A percentile compares a stretch with the other conserved stretches of the same genome.
These are phyloP conservation scores for Orestias chungarensis DNA, from an alignment of 2,797 vertebrate genomes.

Conservation along the genomic window DNA sequence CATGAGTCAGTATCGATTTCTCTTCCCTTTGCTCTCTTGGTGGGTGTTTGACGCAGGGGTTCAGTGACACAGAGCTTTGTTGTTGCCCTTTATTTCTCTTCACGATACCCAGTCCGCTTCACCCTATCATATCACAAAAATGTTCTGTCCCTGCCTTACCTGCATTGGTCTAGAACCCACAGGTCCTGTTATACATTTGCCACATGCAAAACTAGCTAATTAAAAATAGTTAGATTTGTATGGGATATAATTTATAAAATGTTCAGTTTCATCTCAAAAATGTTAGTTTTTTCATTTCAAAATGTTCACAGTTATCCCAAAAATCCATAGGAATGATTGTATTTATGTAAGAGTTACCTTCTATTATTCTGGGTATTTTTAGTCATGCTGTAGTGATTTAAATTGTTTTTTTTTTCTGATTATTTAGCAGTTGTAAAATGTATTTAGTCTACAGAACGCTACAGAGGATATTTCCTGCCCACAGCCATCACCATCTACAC, in stretches of 20 bases:
- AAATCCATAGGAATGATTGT: not conserved
- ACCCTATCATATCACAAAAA: slow-evolving; percentile 36
- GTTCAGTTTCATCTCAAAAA: not conserved
- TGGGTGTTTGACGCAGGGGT: slow-evolving; percentile 63
- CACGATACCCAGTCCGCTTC: slow-evolving; percentile 20
- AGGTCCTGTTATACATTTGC: slow-evolving; percentile 14
- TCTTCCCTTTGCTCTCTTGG: slow-evolving; percentile 55
- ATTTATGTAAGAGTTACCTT: not conserved
- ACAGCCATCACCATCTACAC: no score
- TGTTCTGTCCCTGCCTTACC: slow-evolving; percentile 9
- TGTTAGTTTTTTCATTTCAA: not conserved
- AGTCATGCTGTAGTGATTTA: not conserved
- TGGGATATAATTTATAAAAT: not conserved
- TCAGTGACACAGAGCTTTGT: slow-evolving; percentile 55
- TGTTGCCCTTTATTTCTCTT: slow-evolving; percentile 53
- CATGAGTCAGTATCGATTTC: slow-evolving; percentile 69
- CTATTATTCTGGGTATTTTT: not conserved
- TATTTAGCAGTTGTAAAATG: not conserved
- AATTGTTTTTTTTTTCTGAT: not conserved
- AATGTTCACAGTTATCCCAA: not conserved
- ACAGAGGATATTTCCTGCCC: no score
- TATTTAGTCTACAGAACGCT: no score
- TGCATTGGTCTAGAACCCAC: slow-evolving; percentile 18
- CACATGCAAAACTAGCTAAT: slow-evolving; percentile 4
- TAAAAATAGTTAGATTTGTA: not conserved